Evolutionary conservation across 1,140 invertebrate species (phyloP), one percentile per base, ranked within the genome.

Genomic region (Sarcophaga bullata): DNA sequence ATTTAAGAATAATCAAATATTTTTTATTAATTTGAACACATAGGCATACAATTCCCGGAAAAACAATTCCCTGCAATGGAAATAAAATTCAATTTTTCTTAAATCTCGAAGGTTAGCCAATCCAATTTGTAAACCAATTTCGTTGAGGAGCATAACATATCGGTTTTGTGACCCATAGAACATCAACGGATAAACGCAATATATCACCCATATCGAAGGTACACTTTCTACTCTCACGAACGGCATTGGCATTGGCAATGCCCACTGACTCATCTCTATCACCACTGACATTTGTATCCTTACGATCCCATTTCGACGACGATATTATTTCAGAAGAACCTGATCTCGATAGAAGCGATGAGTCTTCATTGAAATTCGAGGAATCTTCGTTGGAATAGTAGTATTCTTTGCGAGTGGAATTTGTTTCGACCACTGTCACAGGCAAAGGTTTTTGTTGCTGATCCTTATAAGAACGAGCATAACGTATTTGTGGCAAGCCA

Each of bases 341-440:
- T 2, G 75, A 78, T 52, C 75, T 49, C 8, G 75, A 78, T 48
- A 78, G 50, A 19, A 78, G 15, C 5, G 10, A 10, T 19, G 49
- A 13, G 25, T 78, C 48, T n/a, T 25, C 48, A 78, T 78, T 50
- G 3, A 6, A n/a, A 8, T 48, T 50, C 3, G 17, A 15, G 1
- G 73, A 17, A 19, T 91, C 87, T 49, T 87, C 89, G 82, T 91
- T 87, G 50, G 85, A 89, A 62, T 85, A 90, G 25, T 89, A 89
- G 15, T 90, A 90, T 19, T 88, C 88, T 75, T 88, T 90, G 11
- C 87, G 84, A 15, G 88, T 89, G 3, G 86, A 91, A 82, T 87
- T 90, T 0, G 85, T 87, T 80, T 88, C 87, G n/a, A 87, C 86
- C 0, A 87, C 83, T 1, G 85, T 84, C 17, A 85, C 62, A 0